A percentile compares a stretch with the other conserved stretches of the same genome.
These are phyloP conservation scores for Silurus glanis DNA, from an alignment of 2,113 vertebrate genomes.

Conservation along the genomic window DNA sequence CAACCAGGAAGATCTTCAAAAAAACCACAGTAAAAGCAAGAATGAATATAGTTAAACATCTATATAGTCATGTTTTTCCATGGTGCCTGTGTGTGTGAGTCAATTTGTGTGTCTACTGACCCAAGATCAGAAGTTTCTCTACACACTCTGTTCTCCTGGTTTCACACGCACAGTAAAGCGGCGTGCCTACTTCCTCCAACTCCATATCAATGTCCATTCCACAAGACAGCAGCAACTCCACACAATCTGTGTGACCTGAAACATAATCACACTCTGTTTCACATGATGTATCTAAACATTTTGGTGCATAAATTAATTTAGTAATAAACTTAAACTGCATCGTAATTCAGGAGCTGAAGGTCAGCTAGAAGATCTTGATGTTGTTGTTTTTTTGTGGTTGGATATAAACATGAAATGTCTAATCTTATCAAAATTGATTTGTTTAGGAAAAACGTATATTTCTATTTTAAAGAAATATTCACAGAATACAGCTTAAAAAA, in stretches of 20 bases:
- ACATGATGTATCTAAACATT: background rate
- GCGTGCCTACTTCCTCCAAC: conserved; percentile 76
- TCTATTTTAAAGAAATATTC: background rate
- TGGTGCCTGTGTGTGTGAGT: background rate
- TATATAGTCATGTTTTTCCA: background rate
- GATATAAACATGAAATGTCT: background rate
- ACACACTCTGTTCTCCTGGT: conserved; percentile 79
- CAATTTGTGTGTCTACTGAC: conserved; percentile 62
- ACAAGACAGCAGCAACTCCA: conserved; percentile 83
- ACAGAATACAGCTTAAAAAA: background rate
- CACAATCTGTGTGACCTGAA: conserved; percentile 84
- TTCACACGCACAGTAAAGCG: conserved; percentile 80
- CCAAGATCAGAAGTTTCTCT: conserved; percentile 80
- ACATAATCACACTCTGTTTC: background rate
- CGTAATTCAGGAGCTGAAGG: background rate
- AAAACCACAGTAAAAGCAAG: background rate
- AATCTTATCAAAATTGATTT: background rate
- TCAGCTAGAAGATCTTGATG: background rate
- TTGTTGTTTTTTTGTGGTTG: background rate
- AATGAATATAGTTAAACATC: background rate
- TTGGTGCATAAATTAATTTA: background rate
- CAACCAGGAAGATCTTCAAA: background rate
- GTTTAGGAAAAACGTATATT: background rate
- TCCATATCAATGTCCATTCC: conserved; percentile 81
- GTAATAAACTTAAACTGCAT: background rate